Conservation (phyloP, 2,888 invertebrate genomes). For the Synanthedon vespiformis region DNA sequence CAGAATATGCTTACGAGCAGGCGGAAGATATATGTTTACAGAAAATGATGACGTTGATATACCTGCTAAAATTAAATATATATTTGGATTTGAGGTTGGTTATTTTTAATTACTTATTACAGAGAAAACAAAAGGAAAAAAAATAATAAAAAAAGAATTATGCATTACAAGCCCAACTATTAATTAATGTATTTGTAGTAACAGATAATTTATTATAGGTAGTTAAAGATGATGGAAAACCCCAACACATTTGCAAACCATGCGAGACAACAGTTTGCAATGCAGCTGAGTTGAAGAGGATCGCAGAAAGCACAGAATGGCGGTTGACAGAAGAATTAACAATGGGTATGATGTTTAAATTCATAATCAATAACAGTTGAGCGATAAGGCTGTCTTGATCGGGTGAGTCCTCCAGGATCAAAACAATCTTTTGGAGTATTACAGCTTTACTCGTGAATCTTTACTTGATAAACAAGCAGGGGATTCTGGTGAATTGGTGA, state of each 20-base stretch:
- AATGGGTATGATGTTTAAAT: too few relatives aligned
- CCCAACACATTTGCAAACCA: conserved; percentile 22
- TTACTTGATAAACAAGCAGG: too few relatives aligned
- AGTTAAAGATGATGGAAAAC: conserved; percentile 20
- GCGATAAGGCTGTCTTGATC: too few relatives aligned
- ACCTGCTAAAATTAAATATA: conserved; percentile 11
- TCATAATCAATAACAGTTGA: too few relatives aligned
- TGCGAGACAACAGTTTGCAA: conserved; percentile 15
- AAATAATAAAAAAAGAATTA: too few relatives aligned
- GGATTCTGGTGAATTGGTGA: too few relatives aligned
- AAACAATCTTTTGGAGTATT: too few relatives aligned
- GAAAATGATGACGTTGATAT: conserved; percentile 11
- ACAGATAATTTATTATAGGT: conserved; percentile 13
- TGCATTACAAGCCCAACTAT: neutral
- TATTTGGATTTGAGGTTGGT: conserved; percentile 22
- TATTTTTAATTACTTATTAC: neutral
- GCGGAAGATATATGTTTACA: conserved; percentile 14
- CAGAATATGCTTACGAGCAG: conserved; percentile 21
- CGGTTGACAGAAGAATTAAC: conserved; percentile 25
- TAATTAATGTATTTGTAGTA: neutral
- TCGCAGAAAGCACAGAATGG: conserved; percentile 24
- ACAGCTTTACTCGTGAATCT: too few relatives aligned
- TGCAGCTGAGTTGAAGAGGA: conserved; percentile 15
- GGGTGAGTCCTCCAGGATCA: too few relatives aligned
- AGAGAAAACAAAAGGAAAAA: too few relatives aligned